Conservation (phyloP, 2,797 vertebrate genomes). For the Arrhamphus sclerolepis region DNA sequence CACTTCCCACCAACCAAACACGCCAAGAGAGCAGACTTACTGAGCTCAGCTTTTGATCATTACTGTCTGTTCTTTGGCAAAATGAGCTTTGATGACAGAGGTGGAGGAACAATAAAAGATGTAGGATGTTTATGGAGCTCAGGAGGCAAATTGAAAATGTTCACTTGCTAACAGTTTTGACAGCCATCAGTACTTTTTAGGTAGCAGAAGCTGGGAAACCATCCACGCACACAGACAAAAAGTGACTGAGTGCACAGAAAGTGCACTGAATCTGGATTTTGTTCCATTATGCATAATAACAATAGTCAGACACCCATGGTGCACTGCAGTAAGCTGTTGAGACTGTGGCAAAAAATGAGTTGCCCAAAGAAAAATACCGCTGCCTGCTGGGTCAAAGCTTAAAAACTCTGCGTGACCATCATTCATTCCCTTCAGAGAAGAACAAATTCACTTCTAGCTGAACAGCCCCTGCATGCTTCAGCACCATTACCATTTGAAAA, state of each 20-base stretch:
- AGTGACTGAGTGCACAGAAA: background rate
- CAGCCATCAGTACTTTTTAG: slow-evolving; percentile 9
- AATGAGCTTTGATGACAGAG: slow-evolving; percentile 25
- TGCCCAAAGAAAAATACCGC: slow-evolving; percentile 46
- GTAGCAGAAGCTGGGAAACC: slow-evolving; percentile 16
- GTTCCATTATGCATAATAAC: slow-evolving; percentile 56
- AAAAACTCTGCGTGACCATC: slow-evolving; percentile 65
- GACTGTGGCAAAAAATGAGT: slow-evolving; percentile 53
- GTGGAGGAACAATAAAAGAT: background rate
- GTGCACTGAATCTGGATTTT: slow-evolving; percentile 45
- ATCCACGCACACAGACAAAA: slow-evolving; percentile 13
- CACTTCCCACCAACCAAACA: slow-evolving; percentile 34
- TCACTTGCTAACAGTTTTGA: slow-evolving; percentile 38
- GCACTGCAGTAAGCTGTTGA: slow-evolving; percentile 39
- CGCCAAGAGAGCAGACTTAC: slow-evolving; percentile 20
- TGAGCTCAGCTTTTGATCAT: slow-evolving; percentile 44
- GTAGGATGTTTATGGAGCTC: slow-evolving; percentile 41
- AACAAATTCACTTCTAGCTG: slow-evolving; percentile 55
- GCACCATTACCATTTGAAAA: slow-evolving; percentile 76
- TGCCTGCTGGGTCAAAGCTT: slow-evolving; percentile 59
- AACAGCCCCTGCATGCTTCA: slow-evolving; percentile 58
- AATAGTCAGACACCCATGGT: slow-evolving; percentile 49
- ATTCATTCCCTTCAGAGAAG: slow-evolving; percentile 61
- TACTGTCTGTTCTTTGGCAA: slow-evolving; percentile 32
- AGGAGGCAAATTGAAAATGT: slow-evolving; percentile 36